Conservation (phyloP, 2,888 invertebrate genomes). For the Protophormia terraenovae region DNA sequence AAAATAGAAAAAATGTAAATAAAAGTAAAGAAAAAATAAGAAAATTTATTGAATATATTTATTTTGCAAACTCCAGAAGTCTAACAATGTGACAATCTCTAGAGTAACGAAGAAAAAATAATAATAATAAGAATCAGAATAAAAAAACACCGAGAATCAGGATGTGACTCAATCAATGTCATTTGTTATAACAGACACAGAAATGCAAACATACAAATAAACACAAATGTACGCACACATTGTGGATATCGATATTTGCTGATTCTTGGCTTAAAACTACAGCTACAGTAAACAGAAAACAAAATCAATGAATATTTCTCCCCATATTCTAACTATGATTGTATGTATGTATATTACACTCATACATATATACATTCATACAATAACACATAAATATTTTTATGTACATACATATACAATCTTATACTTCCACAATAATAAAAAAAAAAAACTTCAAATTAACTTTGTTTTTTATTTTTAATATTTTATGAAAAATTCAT, state of each 20-base stretch:
- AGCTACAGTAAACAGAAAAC: conserved; percentile 16
- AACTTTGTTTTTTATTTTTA: conserved; percentile 8
- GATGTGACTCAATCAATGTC: conserved; percentile 71
- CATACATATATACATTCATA: background rate
- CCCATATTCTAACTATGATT: too few species aligned
- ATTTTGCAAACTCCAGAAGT: conserved; percentile 38
- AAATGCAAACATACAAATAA: background rate
- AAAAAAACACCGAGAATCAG: conserved; percentile 23
- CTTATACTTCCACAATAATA: too few species aligned
- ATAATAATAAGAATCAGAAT: conserved; percentile 24
- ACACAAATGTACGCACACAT: background rate
- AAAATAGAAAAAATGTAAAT: background rate
- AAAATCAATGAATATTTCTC: conserved; percentile 11
- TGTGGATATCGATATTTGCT: conserved; percentile 18
- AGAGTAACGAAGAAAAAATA: conserved; percentile 34
- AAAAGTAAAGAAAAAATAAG: conserved; percentile 23
- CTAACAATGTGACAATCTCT: conserved; percentile 59
- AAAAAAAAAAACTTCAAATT: conserved; percentile 2
- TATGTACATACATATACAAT: background rate
- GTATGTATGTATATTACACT: background rate
- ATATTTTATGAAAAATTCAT: conserved; percentile 29
- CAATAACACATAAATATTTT: background rate
- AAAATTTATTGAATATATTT: conserved; percentile 54
- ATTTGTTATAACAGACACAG: conserved; percentile 60
- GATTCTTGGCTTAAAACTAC: conserved; percentile 25